Conservation (phyloP, 2,113 vertebrate species). For the Saguinus midas region DNA sequence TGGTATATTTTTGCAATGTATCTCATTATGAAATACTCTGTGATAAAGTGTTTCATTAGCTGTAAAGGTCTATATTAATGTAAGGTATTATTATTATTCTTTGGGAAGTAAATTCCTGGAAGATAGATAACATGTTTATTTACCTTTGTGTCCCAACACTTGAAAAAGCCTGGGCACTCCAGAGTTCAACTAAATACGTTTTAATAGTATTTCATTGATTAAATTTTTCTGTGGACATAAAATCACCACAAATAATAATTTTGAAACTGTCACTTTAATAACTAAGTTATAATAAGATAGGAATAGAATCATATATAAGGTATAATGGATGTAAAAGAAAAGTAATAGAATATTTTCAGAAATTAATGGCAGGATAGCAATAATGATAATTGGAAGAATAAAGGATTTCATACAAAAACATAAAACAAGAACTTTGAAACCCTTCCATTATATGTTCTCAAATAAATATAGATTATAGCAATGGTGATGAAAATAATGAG, state of each 20-base stretch:
- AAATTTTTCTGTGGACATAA: slow-evolving; percentile 5
- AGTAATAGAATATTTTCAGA: not conserved
- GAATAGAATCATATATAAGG: not conserved
- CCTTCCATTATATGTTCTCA: not conserved
- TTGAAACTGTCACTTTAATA: not conserved
- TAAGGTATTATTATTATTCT: not conserved
- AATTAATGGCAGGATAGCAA: not conserved
- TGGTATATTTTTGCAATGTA: not conserved
- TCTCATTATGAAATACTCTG: not conserved
- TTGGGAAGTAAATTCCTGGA: not conserved
- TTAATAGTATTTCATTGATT: not conserved
- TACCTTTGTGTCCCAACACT: not conserved
- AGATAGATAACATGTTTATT: not conserved
- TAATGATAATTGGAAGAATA: not conserved
- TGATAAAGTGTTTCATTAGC: not conserved
- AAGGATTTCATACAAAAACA: not conserved
- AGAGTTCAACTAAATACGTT: not conserved
- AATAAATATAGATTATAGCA: not conserved
- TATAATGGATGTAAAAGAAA: not conserved
- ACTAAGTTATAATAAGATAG: not conserved
- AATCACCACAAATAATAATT: not conserved
- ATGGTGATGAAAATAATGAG: not conserved
- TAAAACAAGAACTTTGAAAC: not conserved
- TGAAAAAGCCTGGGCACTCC: not conserved
- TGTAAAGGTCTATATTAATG: not conserved